Conservation (phyloP, 2,113 vertebrate species). For the Chlorodrepanis virens region DNA sequence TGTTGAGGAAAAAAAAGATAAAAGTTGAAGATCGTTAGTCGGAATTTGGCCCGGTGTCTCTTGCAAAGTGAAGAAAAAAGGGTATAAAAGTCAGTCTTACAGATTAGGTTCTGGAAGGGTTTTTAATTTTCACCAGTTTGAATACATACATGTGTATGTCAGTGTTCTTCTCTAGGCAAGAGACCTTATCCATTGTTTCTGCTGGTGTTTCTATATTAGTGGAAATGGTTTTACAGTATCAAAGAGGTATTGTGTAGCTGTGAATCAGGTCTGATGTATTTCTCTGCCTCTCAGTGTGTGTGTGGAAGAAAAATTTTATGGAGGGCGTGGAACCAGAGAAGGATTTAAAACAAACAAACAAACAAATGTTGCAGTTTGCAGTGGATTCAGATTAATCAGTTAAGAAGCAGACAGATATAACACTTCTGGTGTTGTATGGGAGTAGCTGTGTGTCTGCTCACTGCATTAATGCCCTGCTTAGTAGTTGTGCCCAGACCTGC, state of each 20-base stretch:
- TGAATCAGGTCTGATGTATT: neutral
- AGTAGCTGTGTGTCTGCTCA: neutral
- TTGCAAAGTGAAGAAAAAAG: neutral
- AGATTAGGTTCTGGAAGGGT: neutral
- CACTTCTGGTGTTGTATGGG: rapidly evolving
- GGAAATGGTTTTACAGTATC: neutral
- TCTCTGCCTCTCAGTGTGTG: neutral
- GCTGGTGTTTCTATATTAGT: neutral
- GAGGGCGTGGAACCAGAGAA: rapidly evolving
- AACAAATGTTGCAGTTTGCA: neutral
- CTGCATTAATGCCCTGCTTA: neutral
- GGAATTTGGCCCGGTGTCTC: neutral
- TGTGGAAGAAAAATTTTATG: neutral
- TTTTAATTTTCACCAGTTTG: neutral
- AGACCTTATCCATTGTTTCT: neutral
- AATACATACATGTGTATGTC: neutral
- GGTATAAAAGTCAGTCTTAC: neutral
- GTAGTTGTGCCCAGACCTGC: neutral
- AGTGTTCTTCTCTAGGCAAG: neutral
- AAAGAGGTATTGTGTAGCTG: neutral
- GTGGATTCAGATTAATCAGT: neutral
- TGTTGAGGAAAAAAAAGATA: neutral
- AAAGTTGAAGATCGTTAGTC: neutral
- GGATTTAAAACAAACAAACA: neutral
- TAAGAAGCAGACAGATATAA: neutral